Base-by-base conservation (phyloP, 2,113 vertebrate genomes). In the Prunella himalayana region DNA sequence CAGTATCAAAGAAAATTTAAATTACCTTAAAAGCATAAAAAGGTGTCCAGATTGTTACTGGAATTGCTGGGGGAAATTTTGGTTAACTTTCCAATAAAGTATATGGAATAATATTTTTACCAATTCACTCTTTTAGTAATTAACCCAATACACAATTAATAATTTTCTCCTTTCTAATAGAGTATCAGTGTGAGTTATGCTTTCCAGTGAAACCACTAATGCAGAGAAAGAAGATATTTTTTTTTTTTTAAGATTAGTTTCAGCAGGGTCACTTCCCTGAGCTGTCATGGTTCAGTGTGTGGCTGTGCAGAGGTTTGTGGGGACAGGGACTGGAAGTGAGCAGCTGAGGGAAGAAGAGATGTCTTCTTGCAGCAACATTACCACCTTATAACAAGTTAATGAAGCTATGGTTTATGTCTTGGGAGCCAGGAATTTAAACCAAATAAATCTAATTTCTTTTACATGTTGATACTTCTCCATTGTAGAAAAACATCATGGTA, bases 1-100 rank as follows among this genome's bases (percentile, higher is more conserved):
- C 31, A 53, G 24, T 87, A 80, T 37, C n/a, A 82, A 94, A 94
- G 65, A 87, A 87, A 76, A 59, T 50, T 33, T 70, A 77, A 68
- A 59, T 82, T 39, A 57, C 63, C 44, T 70, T 63, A 72, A 91
- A 92, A 66, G 14, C 27, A 49, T 65, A 27, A 82, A 71, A 86
- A 83, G 16, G 16, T 50, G 56, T 50, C 53, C 49, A 50, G 42
- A 60, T 33, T 68, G 4, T 49, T n/a, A 49, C 19, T n/a, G 25
- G 15, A 82, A 59, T 3, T 76, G 11, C 19, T 85, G 44, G 17
- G 17, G 25, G n/a, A 65, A 79, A 90, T 64, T 71, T 49, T 1
- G 0, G 41, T n/a, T 90, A 69, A 24, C 41, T 76, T 79, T 91
- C 24, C 30, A 51, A 14, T 78, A 22, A 84, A 78, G 6, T 68